Percentiles rank a stretch among this genome's conserved stretches.
phyloP scores from a whole-genome alignment of 2,797 vertebrate species.

The Carcharodon carcharias region DNA sequence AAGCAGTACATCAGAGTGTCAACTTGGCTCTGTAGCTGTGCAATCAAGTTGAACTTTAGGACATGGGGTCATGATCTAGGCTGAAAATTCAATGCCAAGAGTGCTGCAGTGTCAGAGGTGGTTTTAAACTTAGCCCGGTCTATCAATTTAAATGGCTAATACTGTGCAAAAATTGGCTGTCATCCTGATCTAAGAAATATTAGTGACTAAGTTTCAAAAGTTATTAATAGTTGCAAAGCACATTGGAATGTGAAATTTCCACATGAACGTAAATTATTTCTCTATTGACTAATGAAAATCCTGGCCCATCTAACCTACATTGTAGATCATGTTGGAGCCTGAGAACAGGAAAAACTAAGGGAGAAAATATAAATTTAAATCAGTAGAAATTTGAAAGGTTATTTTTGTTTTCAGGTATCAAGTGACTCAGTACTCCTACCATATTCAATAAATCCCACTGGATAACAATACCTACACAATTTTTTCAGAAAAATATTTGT shows the following conservation, averaged over 20 bases:
- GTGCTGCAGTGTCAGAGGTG: background rate
- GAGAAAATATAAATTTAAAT: background rate
- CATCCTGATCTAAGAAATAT: background rate
- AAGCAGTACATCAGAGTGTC: background rate
- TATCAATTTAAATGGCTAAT: background rate
- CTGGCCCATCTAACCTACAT: background rate
- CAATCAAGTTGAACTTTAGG: no score
- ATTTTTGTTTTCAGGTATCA: background rate
- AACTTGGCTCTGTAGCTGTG: no score
- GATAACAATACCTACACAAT: slow-evolving; percentile 51
- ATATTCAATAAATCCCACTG: slow-evolving; percentile 29
- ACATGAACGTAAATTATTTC: background rate
- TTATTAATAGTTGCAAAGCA: background rate
- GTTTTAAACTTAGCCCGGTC: background rate
- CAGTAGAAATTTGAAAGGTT: background rate
- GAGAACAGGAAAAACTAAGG: background rate
- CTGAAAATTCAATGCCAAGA: no score
- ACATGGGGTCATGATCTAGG: no score
- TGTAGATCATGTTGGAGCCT: background rate
- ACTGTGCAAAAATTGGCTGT: background rate
- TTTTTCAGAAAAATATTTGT: slow-evolving; percentile 49
- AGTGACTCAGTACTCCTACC: slow-evolving; percentile 37
- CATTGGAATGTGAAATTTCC: background rate
- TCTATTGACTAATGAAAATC: background rate
- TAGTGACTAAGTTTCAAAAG: background rate